Evolutionary conservation across 2,113 vertebrate genomes (phyloP).

Genomic region (Furnarius figulus): DNA sequence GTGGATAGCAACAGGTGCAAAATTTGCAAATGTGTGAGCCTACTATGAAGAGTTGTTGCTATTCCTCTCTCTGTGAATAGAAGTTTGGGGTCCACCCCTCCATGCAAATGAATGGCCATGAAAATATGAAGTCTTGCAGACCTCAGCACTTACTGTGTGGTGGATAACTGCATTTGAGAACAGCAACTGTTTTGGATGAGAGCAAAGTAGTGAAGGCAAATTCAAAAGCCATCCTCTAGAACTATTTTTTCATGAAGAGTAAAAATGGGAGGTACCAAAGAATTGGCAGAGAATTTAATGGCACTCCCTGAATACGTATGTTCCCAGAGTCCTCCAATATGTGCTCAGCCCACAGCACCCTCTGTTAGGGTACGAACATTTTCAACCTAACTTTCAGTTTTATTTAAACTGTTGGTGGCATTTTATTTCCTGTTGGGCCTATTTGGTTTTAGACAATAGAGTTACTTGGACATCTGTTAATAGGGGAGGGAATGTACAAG

Average conservation of each 20-base stretch:
- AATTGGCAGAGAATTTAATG: neutral
- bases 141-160: neutral
- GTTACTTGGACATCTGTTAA: neutral
- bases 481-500: neutral
- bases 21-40: neutral
- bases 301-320: neutral
- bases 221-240: neutral
- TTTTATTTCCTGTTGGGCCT: neutral
- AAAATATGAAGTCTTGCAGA: neutral
- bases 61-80: neutral
- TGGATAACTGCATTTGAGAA: neutral
- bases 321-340: neutral
- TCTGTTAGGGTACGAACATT: neutral
- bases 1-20: neutral
- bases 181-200: neutral
- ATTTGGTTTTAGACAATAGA: neutral
- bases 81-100: neutral
- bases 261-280: neutral
- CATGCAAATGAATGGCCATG: rapidly evolving
- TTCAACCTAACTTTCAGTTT: neutral
- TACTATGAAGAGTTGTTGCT: neutral
- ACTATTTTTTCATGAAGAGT: neutral
- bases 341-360: neutral
- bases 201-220: neutral
- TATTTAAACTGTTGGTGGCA: neutral